These are phyloP conservation scores for Melanostoma mellinum DNA, from an alignment of 2,888 invertebrate genomes.

Conservation along the genomic window DNA sequence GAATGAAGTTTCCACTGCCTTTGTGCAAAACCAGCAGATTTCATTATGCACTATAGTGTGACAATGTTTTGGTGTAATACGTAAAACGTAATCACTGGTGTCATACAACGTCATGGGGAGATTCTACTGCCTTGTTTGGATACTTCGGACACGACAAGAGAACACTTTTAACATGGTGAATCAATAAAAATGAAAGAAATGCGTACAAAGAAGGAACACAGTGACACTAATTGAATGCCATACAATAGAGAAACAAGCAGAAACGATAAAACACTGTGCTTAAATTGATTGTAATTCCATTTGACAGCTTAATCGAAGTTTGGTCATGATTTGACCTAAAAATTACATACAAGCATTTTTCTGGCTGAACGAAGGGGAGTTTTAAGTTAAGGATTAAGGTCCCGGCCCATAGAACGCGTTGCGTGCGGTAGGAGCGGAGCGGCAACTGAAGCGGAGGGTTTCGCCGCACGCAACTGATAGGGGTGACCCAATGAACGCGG, in stretches of 20 bases:
- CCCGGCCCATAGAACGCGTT: too few species aligned
- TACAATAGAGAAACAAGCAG: constrained; percentile 20
- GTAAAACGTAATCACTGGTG: constrained; percentile 24
- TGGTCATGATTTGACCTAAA: constrained; percentile 47
- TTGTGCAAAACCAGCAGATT: constrained; percentile 34
- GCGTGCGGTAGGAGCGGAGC: too few species aligned
- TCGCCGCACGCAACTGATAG: too few species aligned
- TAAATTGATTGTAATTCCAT: constrained; percentile 43
- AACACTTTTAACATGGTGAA: constrained; percentile 59
- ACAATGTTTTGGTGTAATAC: constrained; percentile 1
- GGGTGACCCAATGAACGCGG: too few species aligned
- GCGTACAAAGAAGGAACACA: not conserved
- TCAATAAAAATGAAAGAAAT: constrained; percentile 37
- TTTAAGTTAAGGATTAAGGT: too few species aligned
- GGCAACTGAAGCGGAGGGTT: too few species aligned
- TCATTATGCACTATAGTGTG: constrained; percentile 16
- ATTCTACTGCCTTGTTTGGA: constrained; percentile 15
- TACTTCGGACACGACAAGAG: constrained; percentile 36
- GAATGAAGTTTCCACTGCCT: constrained; percentile 1
- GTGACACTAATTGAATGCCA: constrained; percentile 58
- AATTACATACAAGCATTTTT: not conserved
- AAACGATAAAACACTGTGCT: constrained; percentile 9
- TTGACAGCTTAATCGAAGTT: constrained; percentile 58
- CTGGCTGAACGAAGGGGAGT: not conserved
- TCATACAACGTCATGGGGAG: constrained; percentile 26